A percentile compares a stretch with the other conserved stretches of the same genome.
Conservation (phyloP, 2,797 vertebrate species). For the Betta splendens region DNA sequence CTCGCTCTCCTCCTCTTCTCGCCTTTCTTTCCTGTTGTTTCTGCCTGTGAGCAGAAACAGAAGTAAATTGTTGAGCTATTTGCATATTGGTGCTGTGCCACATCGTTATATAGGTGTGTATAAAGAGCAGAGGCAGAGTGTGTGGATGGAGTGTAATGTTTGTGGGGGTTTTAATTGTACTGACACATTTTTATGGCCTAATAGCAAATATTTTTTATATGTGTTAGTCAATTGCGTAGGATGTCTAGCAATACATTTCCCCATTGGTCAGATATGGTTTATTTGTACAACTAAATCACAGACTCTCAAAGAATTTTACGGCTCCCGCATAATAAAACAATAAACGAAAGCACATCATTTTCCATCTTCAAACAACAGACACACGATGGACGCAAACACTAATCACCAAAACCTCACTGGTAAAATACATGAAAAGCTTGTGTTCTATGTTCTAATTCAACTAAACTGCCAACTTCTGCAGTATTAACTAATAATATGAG, state of each 20-base stretch:
- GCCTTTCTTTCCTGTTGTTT: slow-evolving; percentile 38
- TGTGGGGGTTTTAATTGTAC: slow-evolving; percentile 7
- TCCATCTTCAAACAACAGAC: slow-evolving; percentile 5
- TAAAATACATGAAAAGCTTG: not conserved
- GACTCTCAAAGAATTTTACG: slow-evolving; percentile 6
- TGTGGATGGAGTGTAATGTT: slow-evolving; percentile 1
- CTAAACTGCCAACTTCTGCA: no score
- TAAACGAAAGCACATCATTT: slow-evolving; percentile 10
- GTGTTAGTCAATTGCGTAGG: slow-evolving; percentile 7
- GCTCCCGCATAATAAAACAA: slow-evolving; percentile 6
- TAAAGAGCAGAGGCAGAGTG: slow-evolving; percentile 8
- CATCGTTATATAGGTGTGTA: slow-evolving; percentile 8
- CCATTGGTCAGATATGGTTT: slow-evolving; percentile 14
- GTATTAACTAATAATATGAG: no score
- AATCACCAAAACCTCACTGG: slow-evolving; percentile 2
- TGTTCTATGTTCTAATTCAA: no score
- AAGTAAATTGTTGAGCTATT: slow-evolving; percentile 40
- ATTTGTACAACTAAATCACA: slow-evolving; percentile 24
- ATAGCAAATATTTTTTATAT: slow-evolving; percentile 15
- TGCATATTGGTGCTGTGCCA: slow-evolving; percentile 53
- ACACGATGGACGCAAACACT: not conserved
- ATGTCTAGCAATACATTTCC: slow-evolving; percentile 15
- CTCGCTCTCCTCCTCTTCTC: slow-evolving; percentile 29
- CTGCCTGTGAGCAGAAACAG: slow-evolving; percentile 31
- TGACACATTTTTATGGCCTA: not conserved